phyloP scores from a whole-genome alignment of 2,888 invertebrate species.

The Harpagoxenus sublaevis region DNA sequence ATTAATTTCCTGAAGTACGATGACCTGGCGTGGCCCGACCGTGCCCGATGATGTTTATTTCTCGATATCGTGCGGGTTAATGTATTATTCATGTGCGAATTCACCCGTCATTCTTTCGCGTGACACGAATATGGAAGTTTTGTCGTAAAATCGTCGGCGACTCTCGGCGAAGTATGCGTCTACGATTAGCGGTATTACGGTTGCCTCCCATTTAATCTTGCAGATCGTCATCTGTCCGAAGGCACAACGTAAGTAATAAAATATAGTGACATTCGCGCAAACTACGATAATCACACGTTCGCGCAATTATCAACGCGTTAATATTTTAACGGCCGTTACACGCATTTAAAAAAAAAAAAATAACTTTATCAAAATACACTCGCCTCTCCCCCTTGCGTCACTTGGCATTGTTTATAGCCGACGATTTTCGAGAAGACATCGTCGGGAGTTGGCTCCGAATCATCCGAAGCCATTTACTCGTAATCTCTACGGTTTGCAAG shows the following conservation, averaged over 20 bases:
- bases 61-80: conserved; percentile 69
- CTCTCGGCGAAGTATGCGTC: conserved; percentile 36
- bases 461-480: conserved; percentile 48
- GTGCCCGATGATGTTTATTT: conserved; percentile 71
- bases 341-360: background rate
- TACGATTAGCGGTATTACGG: conserved; percentile 40
- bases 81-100: conserved; percentile 82
- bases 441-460: conserved; percentile 18
- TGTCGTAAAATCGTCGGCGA: conserved; percentile 73
- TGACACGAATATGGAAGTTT: conserved; percentile 74
- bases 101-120: conserved; percentile 77
- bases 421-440: conserved; percentile 32
- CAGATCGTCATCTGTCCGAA: background rate
- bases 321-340: background rate
- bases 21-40: conserved; percentile 61
- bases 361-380: conserved; percentile 6
- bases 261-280: conserved; percentile 1
- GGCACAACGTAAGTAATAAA: conserved; percentile 26
- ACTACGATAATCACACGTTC: background rate
- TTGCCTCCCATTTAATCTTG: background rate
- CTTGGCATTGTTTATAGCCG: conserved; percentile 10
- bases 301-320: background rate
- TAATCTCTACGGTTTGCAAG: conserved; percentile 73
- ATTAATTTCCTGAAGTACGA: conserved; percentile 77
- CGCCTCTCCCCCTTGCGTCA: background rate